Evolutionary conservation across 2,113 vertebrate genomes (phyloP), one percentile per base, ranked within the genome.

Genomic region (Acanthisitta chloris): DNA sequence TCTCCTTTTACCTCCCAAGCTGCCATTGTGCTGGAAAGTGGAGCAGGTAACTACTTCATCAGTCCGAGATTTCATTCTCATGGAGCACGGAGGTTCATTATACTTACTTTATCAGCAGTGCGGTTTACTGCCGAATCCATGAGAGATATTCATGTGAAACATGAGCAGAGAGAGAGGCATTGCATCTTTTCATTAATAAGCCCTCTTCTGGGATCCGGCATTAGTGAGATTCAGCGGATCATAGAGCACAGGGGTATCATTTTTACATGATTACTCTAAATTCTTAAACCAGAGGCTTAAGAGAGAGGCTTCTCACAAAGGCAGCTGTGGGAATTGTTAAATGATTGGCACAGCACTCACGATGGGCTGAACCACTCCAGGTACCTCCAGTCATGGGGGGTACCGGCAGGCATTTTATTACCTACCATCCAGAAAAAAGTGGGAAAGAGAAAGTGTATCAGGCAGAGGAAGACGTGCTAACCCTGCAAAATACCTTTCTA

Each of bases 221-320:
- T 98, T 98, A 98, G 98, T 66, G 97, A 98, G 98, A 98, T 98
- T 98, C 98, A 98, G 98, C 95, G 97, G 97, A 98, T 98, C 98
- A 98, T 96, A 98, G 97, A 98, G 98, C 98, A 98, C 97, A 98
- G 98, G 98, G 98, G 98, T 99, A 98, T 98, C 98, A 98, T 98
- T 98, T 99, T 98, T 98, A 98, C 98, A 98, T 98, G 98, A 99
- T 99, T 99, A 98, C 98, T 98, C 97, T 98, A 98, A 98, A 98
- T 98, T 99, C 98, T 98, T 98, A 98, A 98, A 98, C 97, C 98
- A 97, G 97, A 98, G 97, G 98, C 98, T 99, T 98, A 98, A 98
- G 98, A 98, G 98, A 97, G 97, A 98, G 97, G 96, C 98, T 98
- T 98, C 98, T 97, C 97, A 98, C 98, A 98, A 98, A 98, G 94